Evolutionary conservation across 2,888 invertebrate species (phyloP).

Genomic region (Epinotia bilunana): DNA sequence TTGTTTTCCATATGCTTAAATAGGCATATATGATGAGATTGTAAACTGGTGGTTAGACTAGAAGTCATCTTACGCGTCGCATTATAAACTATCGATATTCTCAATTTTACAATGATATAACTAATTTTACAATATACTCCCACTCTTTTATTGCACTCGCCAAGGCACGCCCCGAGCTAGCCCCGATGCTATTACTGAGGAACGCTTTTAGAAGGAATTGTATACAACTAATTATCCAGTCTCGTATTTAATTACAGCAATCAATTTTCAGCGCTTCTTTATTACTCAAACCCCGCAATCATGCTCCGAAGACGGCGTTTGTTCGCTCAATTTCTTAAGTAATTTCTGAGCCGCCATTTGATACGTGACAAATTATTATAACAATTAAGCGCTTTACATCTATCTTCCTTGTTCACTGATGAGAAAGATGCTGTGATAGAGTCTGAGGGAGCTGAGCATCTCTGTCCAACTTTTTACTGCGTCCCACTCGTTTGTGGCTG

Average conservation of each 20-base stretch:
- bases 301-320: neutral
- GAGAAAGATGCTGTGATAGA: neutral
- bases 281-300: constrained; percentile 29
- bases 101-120: neutral
- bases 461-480: neutral
- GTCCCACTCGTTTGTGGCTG: neutral
- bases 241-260: constrained; percentile 54
- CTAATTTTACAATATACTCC: neutral
- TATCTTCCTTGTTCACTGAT: neutral
- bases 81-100: no score
- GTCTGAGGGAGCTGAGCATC: neutral
- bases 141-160: neutral
- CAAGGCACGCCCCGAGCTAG: neutral
- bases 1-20: no score
- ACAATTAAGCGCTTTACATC: neutral
- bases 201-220: constrained; percentile 35
- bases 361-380: constrained; percentile 3
- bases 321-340: constrained; percentile 1
- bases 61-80: no score
- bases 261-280: constrained; percentile 50
- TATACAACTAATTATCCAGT: constrained; percentile 52
- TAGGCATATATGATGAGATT: no score
- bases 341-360: neutral
- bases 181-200: neutral
- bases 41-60: no score